Conservation (phyloP, 2,888 invertebrate species). For the Busseola fusca region DNA sequence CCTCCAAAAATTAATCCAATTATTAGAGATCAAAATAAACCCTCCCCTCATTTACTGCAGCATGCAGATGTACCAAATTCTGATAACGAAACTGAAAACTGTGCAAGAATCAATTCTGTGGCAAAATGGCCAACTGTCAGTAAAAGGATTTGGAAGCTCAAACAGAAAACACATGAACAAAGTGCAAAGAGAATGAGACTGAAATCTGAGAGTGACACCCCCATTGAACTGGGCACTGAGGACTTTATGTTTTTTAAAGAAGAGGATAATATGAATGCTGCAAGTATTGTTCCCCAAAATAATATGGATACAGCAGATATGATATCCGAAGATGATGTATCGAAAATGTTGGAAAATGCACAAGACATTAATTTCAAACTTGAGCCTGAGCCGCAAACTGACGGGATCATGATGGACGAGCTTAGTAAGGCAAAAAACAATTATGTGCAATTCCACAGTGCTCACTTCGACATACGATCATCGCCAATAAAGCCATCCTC, state of each 20-base stretch:
- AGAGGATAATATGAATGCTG: slow-evolving; percentile 28
- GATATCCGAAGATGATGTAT: slow-evolving; percentile 31
- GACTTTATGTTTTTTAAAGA: slow-evolving; percentile 61
- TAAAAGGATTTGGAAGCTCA: slow-evolving; percentile 78
- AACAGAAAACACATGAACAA: slow-evolving; percentile 68
- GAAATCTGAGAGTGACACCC: slow-evolving; percentile 68
- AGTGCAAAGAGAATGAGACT: slow-evolving; percentile 78
- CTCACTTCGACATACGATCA: slow-evolving; percentile 85
- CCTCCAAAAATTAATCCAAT: slow-evolving; percentile 65
- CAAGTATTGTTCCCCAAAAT: slow-evolving; percentile 33
- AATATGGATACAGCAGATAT: slow-evolving; percentile 35
- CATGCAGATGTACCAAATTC: slow-evolving; percentile 65
- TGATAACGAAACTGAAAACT: slow-evolving; percentile 74
- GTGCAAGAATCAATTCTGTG: slow-evolving; percentile 78
- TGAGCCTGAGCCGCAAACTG: slow-evolving; percentile 21
- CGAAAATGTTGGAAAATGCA: slow-evolving; percentile 38
- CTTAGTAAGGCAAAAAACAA: slow-evolving; percentile 65
- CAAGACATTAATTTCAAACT: slow-evolving; percentile 40
- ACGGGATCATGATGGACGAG: slow-evolving; percentile 42
- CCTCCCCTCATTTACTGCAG: slow-evolving; percentile 64
- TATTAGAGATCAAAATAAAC: slow-evolving; percentile 56
- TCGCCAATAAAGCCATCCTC: slow-evolving; percentile 84
- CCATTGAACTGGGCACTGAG: slow-evolving; percentile 75
- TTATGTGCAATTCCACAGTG: slow-evolving; percentile 79
- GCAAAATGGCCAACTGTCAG: slow-evolving; percentile 79